Base-by-base conservation (phyloP, 2,888 invertebrate genomes). In the Galerucella nymphaeae region DNA sequence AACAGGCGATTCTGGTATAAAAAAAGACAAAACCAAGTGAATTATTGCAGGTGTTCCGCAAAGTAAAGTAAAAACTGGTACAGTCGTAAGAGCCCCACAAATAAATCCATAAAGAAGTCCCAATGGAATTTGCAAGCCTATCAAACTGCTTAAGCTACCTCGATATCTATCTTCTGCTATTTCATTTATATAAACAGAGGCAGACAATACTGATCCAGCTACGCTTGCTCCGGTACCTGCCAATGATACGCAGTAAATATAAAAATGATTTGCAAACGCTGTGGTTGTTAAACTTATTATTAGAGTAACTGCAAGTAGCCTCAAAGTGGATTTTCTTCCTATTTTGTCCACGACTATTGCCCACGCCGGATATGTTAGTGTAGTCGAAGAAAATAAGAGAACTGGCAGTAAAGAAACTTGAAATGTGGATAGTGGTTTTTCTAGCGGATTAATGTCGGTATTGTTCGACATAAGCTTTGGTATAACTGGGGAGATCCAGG, bases 101-200 rank as follows among this genome's bases (percentile, higher is more conserved):
- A 63, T 6, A 14, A 45, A 63, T 18, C 63, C 45, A 13, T 20
- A 63, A 45, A 63, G 48, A 10, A 18, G 16, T 14, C 63, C 63
- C 1, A 30, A 23, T 45, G 63, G 45, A 20, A 45, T 8, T 20
- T 18, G 14, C 14, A 63, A 13, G 2, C 53, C 53, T 9, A 53
- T 5, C 16, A 53, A 16, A 16, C 53, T 16, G 18, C 18, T 18
- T 9, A 96, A 87, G 0, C 93, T 91, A 0, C 96, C 96, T 74
- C 96, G 88, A 14, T 92, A 90, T 30, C 92, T 92, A 72, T 92
- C 91, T 88, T 94, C 92, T 8, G 95, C 90, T 48, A 95, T 94
- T 86, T 96, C 96, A 55, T 94, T 94, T 73, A 95, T 91, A 86
- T 96, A 96, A 90, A 95, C 93, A 0, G 0, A 92, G 91, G 86